Evolutionary conservation across 2,113 vertebrate genomes (phyloP), one percentile per base, ranked within the genome.

Genomic region (Ardeotis arabs): DNA sequence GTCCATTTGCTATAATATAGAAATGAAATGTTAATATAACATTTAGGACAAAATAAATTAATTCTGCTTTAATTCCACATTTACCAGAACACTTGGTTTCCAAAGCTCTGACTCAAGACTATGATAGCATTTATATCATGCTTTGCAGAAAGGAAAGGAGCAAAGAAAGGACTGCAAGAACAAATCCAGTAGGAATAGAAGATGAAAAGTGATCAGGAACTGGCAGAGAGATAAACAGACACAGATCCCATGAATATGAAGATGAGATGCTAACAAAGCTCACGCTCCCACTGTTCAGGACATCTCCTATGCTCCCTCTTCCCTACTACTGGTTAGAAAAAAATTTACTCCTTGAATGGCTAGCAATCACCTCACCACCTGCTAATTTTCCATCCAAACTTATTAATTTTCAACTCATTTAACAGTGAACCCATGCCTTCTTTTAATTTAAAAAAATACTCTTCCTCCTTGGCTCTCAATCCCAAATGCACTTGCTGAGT

Each of bases 1-100:
- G 75, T 33, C 68, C 80, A 64, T 59, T 96, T 94, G 92, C 66
- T 82, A 68, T 52, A 82, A 96, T 37, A 85, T 25, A 95, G 62
- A 68, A 78, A 74, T 47, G 25, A 94, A 90, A 52, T 14, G 35
- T 74, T 88, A 77, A 45, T 49, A 20, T 18, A 84, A 77, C 56
- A 35, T 58, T 90, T 53, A 93, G 28, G 27, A 75, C 24, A 45
- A 69, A 82, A 77, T 29, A 68, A 66, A 89, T 93, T 39, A 28
- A 77, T 91, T 74, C 85, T 63, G 59, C 58, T 78, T 91, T 79
- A 86, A 87, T 82, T 93, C 47, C 70, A 60, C 63, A 29, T 85
- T 63, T 49, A 72, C 17, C 23, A 4, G 41, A 72, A 39, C 0
- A 7, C 33, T 53, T n/a, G 10, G 28, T 59, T 62, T 78, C 74